These are phyloP conservation scores for Micromussa lordhowensis DNA, from an alignment of 92 coral and sea anemone species.

Conservation along the genomic window DNA sequence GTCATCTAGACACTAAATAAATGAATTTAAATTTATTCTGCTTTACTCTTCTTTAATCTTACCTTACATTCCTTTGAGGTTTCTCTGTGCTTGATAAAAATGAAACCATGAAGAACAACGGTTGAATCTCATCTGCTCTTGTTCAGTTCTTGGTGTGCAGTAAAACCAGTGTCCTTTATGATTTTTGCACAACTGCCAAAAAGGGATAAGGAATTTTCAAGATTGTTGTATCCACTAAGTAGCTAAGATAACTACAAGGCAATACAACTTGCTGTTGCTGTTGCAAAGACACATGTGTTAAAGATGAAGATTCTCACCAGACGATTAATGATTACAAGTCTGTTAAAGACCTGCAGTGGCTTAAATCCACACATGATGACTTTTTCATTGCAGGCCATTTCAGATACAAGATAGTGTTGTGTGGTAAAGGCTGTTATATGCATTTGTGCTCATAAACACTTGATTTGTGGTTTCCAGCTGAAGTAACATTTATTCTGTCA, in stretches of 20 bases:
- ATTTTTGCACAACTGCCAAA: not conserved
- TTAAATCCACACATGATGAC: conserved; percentile 38
- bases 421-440: conserved; percentile 33
- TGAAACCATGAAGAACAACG: not conserved
- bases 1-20: not conserved
- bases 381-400: conserved; percentile 55
- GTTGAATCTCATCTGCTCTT: not conserved
- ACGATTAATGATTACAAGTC: conserved; percentile 39
- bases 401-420: conserved; percentile 8
- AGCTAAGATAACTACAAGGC: not conserved
- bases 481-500: conserved; percentile 54
- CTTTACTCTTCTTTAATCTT: not conserved
- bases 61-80: not conserved
- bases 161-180: not conserved
- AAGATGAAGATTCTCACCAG: conserved; percentile 2
- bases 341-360: conserved; percentile 49
- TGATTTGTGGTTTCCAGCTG: conserved; percentile 59
- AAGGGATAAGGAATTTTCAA: not conserved
- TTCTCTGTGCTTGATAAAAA: not conserved
- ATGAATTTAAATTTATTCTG: not conserved
- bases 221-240: not conserved
- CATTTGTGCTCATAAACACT: conserved; percentile 31
- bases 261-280: no score
- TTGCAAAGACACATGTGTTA: conserved; percentile 17
- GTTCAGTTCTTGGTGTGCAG: not conserved